A percentile compares a stretch with the other conserved stretches of the same genome.
phyloP scores from a whole-genome alignment of 1,140 invertebrate species.

The Drosophila kikkawai region DNA sequence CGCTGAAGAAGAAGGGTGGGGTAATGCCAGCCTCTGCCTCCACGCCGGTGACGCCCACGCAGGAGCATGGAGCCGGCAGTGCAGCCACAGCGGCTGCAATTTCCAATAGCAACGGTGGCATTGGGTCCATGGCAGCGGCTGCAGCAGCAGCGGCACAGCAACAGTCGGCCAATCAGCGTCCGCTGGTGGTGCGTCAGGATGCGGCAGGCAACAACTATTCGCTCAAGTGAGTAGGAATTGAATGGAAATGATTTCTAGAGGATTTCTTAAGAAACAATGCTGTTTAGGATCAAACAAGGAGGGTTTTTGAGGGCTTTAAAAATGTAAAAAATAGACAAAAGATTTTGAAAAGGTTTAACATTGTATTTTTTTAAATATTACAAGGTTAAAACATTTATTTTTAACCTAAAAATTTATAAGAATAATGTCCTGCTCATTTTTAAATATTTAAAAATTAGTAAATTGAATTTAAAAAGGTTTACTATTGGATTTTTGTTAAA shows the following conservation, averaged over 20 bases:
- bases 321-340: neutral
- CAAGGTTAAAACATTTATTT: no score
- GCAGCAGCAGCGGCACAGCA: slow-evolving; percentile 73
- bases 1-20: slow-evolving; percentile 93
- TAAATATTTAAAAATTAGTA: no score
- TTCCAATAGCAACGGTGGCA: slow-evolving; percentile 72
- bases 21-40: slow-evolving; percentile 80
- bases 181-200: slow-evolving; percentile 90
- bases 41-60: slow-evolving; percentile 89
- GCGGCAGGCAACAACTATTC: slow-evolving; percentile 86
- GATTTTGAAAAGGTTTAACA: rapidly evolving
- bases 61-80: slow-evolving; percentile 86
- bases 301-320: neutral
- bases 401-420: neutral
- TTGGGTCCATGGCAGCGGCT: slow-evolving; percentile 73
- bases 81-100: slow-evolving; percentile 65
- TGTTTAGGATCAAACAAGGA: neutral
- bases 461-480: no score
- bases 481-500: no score
- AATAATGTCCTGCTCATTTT: neutral
- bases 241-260: neutral
- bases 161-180: slow-evolving; percentile 85
- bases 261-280: no score
- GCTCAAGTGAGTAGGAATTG: slow-evolving; percentile 86
- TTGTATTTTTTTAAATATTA: no score